Evolutionary conservation across 2,797 vertebrate genomes (phyloP).

Genomic region (Podarcis lilfordi): DNA sequence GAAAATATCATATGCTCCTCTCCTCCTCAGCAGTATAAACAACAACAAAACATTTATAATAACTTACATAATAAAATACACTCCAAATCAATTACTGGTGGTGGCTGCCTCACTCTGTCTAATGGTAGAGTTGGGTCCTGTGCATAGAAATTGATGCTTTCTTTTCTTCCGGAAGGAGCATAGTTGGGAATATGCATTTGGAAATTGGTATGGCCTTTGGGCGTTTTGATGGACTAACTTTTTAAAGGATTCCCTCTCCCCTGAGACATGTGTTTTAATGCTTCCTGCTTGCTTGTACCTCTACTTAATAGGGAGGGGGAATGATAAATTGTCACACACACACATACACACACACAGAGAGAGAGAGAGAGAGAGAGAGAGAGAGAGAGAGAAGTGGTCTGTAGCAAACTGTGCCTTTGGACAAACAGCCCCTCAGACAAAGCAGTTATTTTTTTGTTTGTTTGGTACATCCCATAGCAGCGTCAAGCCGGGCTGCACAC

Average conservation of each 20-base stretch:
- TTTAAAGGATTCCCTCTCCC: background rate
- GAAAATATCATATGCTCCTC: too few relatives aligned
- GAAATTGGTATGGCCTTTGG: background rate
- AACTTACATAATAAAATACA: too few relatives aligned
- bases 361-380: background rate
- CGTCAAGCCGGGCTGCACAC: conserved; percentile 43
- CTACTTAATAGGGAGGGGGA: background rate
- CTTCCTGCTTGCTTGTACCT: background rate
- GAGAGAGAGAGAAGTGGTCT: background rate
- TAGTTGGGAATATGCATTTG: background rate
- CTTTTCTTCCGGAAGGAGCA: background rate
- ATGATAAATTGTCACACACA: background rate
- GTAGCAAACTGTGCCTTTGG: conserved; percentile 43
- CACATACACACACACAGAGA: too few relatives aligned
- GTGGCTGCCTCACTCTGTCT: too few relatives aligned
- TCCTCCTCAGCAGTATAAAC: too few relatives aligned
- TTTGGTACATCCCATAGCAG: conserved; percentile 41
- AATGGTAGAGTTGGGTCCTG: too few relatives aligned
- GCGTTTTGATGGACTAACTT: background rate
- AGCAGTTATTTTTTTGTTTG: conserved; percentile 20
- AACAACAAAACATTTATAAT: too few relatives aligned
- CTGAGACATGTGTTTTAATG: background rate
- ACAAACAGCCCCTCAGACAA: conserved; percentile 43
- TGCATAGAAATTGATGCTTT: background rate
- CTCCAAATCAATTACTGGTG: too few relatives aligned